Evolutionary conservation across 2,888 invertebrate genomes (phyloP).

Genomic region (Reticulitermes lucifugus): DNA sequence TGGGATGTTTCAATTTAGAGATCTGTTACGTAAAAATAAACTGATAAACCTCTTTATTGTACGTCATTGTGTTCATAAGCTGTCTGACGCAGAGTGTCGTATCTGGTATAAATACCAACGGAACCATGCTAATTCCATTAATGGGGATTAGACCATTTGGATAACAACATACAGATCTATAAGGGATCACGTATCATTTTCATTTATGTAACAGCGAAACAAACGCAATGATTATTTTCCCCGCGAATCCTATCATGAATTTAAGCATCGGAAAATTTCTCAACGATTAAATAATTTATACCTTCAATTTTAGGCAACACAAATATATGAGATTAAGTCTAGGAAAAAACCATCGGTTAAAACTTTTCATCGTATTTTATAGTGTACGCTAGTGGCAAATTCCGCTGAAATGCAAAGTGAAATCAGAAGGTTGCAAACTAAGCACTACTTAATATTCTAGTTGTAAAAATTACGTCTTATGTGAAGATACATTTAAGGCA

Average conservation of each 20-base stretch:
- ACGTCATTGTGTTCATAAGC: constrained; percentile 32
- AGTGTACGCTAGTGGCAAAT: no score
- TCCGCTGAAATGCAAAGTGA: no score
- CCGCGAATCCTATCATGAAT: background rate
- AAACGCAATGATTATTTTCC: background rate
- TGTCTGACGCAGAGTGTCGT: constrained; percentile 24
- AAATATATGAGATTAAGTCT: no score
- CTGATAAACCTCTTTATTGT: constrained; percentile 37
- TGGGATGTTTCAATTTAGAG: constrained; percentile 20
- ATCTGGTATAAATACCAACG: constrained; percentile 22
- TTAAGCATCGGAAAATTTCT: no score
- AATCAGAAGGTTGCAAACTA: no score
- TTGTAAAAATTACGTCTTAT: no score
- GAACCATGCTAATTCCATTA: constrained; percentile 37
- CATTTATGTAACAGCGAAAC: background rate
- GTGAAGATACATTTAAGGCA: no score
- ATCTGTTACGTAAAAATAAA: constrained; percentile 21
- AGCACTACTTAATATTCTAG: no score
- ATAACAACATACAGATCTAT: constrained; percentile 5
- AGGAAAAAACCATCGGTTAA: no score
- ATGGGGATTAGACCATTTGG: constrained; percentile 18
- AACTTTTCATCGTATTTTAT: no score
- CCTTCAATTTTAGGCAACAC: no score
- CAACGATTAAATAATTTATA: no score
- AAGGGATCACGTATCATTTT: background rate